Percentiles rank a stretch among this genome's conserved stretches.
phyloP scores from a whole-genome alignment of 2,113 vertebrate species.

The Dromaius novaehollandiae region DNA sequence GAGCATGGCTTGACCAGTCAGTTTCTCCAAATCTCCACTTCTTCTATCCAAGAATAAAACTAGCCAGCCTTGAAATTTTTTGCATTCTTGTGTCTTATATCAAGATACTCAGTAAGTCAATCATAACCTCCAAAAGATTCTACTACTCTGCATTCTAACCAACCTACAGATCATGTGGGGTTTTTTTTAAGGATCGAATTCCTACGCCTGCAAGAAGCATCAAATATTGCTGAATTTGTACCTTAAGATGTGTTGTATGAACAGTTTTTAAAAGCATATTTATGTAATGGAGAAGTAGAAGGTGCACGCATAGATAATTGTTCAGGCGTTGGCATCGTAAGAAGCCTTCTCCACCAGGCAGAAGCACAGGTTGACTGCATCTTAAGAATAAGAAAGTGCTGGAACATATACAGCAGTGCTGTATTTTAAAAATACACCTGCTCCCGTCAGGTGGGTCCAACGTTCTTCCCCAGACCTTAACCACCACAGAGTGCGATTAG shows the following conservation, averaged over 20 bases:
- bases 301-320: neutral
- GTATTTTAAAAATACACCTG: neutral
- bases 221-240: neutral
- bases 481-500: neutral
- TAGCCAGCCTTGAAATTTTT: neutral
- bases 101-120: neutral
- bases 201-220: neutral
- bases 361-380: neutral
- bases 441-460: neutral
- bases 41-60: neutral
- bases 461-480: neutral
- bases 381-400: neutral
- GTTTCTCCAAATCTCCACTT: neutral
- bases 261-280: neutral
- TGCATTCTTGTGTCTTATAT: neutral
- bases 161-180: neutral
- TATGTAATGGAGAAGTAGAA: neutral
- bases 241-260: accelerated
- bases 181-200: neutral
- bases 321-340: neutral
- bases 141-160: neutral
- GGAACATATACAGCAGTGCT: neutral
- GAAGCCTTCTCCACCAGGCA: neutral
- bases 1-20: neutral
- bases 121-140: neutral